Base-by-base conservation (phyloP, 2,888 invertebrate species). In the Thumatha senex region DNA sequence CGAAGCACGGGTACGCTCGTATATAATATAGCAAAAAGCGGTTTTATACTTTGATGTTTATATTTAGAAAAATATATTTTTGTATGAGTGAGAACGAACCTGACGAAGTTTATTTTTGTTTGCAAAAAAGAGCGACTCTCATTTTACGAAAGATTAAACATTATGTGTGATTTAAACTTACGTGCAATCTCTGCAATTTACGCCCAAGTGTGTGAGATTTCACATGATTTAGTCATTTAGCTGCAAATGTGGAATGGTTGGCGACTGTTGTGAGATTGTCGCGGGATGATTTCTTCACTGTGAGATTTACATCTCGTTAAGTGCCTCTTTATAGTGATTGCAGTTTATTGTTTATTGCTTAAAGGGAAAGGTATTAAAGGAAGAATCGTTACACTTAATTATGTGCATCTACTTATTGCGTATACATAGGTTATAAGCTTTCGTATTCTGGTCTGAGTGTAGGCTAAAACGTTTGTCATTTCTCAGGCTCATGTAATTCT, bases 121-220 rank as follows among this genome's bases (percentile, higher is more conserved):
- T 24, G 18, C 18, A 24, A 24, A 24, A 2, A 24, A 24, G 5
- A 31, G 31, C 8, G 31, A 8, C 31, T 5, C 31, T 10, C 31
- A 30, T 9, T 36, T 2, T 13, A 38, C 14, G 11, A n/a, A 24
- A 7, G 40, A n/a, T 1, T 9, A 13, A 29, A 40, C 10, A 30
- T 30, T 40, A 31, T 14, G n/a, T 33, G 33, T 42, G 15, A 42
- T 33, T 4, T 33, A 10, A 31, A 33, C 14, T 3, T 2, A 7
- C 8, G 4, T 30, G 36, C 36, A 43, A 13, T 48, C 36, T 48
- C 48, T 43, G 39, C 48, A 42, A 43, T 43, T 48, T 33, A 2
- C 43, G n/a, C 14, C 30, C 3, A 2, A 12, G 33, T 24, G 33
- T 43, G 48, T 42, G 41, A 48, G 30, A 42, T 48, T 38, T 48